phyloP scores from a whole-genome alignment of 37 sponge, comb jelly and placozoan species.

The Amphimedon queenslandica region DNA sequence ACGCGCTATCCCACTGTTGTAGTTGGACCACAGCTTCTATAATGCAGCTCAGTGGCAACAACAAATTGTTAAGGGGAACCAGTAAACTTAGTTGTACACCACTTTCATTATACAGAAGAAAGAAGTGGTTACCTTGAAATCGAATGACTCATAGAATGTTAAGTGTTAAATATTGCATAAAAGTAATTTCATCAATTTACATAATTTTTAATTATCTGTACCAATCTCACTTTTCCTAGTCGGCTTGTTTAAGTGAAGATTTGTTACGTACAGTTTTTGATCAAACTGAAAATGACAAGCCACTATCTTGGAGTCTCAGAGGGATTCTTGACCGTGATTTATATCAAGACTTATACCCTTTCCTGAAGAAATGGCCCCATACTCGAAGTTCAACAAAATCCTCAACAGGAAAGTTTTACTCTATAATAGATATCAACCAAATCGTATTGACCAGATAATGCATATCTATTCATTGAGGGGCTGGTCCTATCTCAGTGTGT shows the following conservation, averaged over 20 bases:
- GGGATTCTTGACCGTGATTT: slow-evolving; percentile 6
- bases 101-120: neutral
- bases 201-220: neutral
- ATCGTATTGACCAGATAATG: slow-evolving; percentile 9
- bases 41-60: slow-evolving; percentile 12
- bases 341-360: slow-evolving; percentile 14
- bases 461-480: slow-evolving; percentile 25
- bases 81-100: slow-evolving; percentile 4
- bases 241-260: slow-evolving; percentile 4
- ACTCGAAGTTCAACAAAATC: slow-evolving; percentile 2
- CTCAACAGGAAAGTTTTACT: slow-evolving; percentile 20
- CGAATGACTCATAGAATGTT: neutral
- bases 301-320: neutral
- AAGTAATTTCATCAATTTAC: too few relatives aligned
- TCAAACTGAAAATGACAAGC: neutral
- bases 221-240: neutral
- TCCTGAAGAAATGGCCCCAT: too few relatives aligned
- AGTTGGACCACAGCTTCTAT: slow-evolving; percentile 4
- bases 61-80: neutral
- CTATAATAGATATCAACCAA: slow-evolving; percentile 16
- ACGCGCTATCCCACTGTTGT: slow-evolving; percentile 4
- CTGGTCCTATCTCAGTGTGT: neutral
- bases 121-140: slow-evolving; percentile 2
- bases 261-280: neutral
- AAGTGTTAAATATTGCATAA: neutral